Evolutionary conservation across 2,113 vertebrate genomes (phyloP), one percentile per base, ranked within the genome.

Genomic region (Ciconia boyciana): DNA sequence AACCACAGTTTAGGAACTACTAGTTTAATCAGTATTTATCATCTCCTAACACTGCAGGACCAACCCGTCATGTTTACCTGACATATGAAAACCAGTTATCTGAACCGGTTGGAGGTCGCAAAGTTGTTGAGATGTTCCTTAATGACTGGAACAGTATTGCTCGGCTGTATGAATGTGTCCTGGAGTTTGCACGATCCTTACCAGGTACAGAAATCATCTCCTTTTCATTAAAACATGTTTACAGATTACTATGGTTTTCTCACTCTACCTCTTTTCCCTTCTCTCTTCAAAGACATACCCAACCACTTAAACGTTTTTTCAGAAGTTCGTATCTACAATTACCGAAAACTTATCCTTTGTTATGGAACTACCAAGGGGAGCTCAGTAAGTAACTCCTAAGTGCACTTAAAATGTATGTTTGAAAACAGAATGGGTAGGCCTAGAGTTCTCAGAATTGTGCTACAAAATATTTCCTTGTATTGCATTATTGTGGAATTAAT

Each of bases 61-160:
- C 99, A 61, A 99, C 99, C 5, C 98, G 99, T 43, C 99, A 99
- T 6, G 99, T 99, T 82, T 99, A 99, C 94, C 97, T 99, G 96
- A 99, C 99, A 0, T 99, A 99, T 86, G 99, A 99, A 97, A 99
- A 99, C 96, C 99, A 99, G 28, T 97, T 99, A 49, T 99, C 99
- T 25, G 99, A 99, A 97, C 99, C 99, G 2, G 99, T 99, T 95
- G 99, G 99, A 46, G 99, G 99, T 54, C 98, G 99, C 78, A 99
- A 99, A 97, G 99, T 99, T 62, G 99, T 99, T 32, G 99, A 99
- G 98, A 99, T 99, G 99, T 99, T 99, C 93, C 99, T 99, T 9
- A 99, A 99, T 54, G 99, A 99, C 97, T 99, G 99, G 99, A 99
- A 97, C 80, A 99, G 99, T 82, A 99, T 99, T 48, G 99, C 99